Percentiles rank a stretch among this genome's conserved stretches.
Evolutionary conservation across 2,888 invertebrate genomes (phyloP).

Genomic region (Tenthredo amoena): DNA sequence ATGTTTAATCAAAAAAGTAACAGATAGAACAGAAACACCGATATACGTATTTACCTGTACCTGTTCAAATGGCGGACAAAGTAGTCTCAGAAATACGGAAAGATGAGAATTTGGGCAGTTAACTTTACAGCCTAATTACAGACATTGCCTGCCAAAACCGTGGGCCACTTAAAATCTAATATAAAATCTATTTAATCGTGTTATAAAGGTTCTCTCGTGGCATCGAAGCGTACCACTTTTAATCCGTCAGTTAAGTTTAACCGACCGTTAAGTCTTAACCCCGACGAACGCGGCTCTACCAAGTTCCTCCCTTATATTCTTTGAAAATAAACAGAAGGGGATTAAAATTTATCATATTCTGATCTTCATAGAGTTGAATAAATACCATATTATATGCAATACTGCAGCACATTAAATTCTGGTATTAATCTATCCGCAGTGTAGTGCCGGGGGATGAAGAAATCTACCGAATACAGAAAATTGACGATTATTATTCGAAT

Average conservation of each 20-base stretch:
- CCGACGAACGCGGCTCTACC: conserved; percentile 39
- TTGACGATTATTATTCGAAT: not conserved
- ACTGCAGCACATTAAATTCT: not conserved
- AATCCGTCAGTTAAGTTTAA: conserved; percentile 73
- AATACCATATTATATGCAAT: not conserved
- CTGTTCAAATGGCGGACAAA: not conserved
- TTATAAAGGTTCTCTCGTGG: conserved; percentile 58
- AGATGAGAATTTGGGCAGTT: not conserved
- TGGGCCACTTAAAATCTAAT: conserved; percentile 70
- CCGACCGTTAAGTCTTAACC: conserved; percentile 69
- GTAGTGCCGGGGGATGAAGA: not conserved
- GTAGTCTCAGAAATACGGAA: not conserved
- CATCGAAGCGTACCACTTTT: conserved; percentile 71
- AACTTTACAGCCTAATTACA: conserved; percentile 27
- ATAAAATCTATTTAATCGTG: conserved; percentile 72
- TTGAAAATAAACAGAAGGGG: conserved; percentile 20
- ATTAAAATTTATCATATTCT: conserved; percentile 36
- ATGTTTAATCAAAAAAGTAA: too few relatives aligned
- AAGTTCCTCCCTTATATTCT: not conserved
- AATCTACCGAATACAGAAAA: not conserved
- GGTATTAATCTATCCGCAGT: not conserved
- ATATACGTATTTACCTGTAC: not conserved
- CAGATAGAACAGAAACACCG: too few relatives aligned
- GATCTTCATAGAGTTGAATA: conserved; percentile 10
- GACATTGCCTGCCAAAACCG: not conserved